Percentiles rank a stretch among this genome's conserved stretches.
These are phyloP conservation scores for Saimiri boliviensis DNA, from an alignment of 2,113 vertebrate genomes.

Conservation along the genomic window DNA sequence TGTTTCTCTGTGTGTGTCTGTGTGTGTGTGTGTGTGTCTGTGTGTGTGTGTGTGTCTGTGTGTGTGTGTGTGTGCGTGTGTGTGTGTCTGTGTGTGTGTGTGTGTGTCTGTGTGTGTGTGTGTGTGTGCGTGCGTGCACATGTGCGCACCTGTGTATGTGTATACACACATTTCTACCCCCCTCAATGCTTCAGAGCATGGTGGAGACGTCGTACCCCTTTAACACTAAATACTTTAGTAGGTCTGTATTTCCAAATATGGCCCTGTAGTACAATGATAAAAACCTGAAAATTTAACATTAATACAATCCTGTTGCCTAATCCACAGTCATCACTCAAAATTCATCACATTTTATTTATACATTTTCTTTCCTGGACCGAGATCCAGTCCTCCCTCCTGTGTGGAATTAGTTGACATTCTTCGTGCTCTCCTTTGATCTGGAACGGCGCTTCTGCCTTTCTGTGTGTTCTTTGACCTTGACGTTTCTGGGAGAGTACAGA, in stretches of 20 bases:
- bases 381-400: fast-evolving
- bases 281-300: neutral
- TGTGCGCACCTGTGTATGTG: fast-evolving
- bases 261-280: neutral
- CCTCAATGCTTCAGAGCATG: neutral
- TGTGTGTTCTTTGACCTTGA: neutral
- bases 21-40: fast-evolving
- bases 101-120: too few relatives aligned
- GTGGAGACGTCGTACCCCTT: neutral
- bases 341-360: neutral
- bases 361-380: too few relatives aligned
- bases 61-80: too few relatives aligned
- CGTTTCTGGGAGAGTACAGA: neutral
- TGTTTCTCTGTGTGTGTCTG: neutral
- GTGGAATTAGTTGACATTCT: neutral
- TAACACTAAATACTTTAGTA: neutral
- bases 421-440: neutral
- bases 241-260: neutral
- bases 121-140: fast-evolving
- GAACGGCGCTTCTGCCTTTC: neutral
- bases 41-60: fast-evolving
- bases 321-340: neutral
- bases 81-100: too few relatives aligned
- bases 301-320: neutral
- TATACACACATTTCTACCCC: too few relatives aligned